A percentile compares a stretch with the other conserved stretches of the same genome.
These are phyloP conservation scores for Neoascia interrupta DNA, from an alignment of 2,888 invertebrate genomes.

Conservation along the genomic window DNA sequence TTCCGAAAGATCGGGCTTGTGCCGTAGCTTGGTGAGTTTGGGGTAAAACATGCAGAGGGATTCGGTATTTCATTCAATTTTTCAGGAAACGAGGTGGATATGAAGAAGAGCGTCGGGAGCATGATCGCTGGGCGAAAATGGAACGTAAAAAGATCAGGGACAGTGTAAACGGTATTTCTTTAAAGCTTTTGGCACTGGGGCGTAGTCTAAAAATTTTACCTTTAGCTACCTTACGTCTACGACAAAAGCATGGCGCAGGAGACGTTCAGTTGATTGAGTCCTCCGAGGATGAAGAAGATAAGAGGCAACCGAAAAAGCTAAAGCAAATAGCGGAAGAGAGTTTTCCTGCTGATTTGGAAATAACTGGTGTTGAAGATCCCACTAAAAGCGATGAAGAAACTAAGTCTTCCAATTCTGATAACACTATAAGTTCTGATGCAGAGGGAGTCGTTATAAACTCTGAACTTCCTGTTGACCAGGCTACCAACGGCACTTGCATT, in stretches of 20 bases:
- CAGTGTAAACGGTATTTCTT: conserved; percentile 76
- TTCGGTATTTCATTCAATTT: no score
- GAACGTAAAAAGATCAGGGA: conserved; percentile 77
- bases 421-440: no score
- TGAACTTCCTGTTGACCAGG: no score
- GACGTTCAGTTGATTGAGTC: conserved; percentile 74
- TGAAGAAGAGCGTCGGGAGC: conserved; percentile 78
- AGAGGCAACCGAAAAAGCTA: conserved; percentile 10
- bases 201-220: not conserved
- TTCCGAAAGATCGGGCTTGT: conserved; percentile 93
- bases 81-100: conserved; percentile 79
- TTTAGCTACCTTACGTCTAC: conserved; percentile 75
- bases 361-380: conserved; percentile 17
- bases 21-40: conserved; percentile 93
- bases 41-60: no score
- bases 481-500: no score
- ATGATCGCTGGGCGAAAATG: conserved; percentile 76
- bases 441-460: no score
- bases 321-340: conserved; percentile 35
- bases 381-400: not conserved
- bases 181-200: not conserved
- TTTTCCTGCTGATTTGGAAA: conserved; percentile 35
- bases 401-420: no score
- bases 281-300: conserved; percentile 76
- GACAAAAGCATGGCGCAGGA: conserved; percentile 73